A percentile compares a stretch with the other conserved stretches of the same genome.
Conservation (phyloP, 2,113 vertebrate genomes). For the Plestiodon gilberti region DNA sequence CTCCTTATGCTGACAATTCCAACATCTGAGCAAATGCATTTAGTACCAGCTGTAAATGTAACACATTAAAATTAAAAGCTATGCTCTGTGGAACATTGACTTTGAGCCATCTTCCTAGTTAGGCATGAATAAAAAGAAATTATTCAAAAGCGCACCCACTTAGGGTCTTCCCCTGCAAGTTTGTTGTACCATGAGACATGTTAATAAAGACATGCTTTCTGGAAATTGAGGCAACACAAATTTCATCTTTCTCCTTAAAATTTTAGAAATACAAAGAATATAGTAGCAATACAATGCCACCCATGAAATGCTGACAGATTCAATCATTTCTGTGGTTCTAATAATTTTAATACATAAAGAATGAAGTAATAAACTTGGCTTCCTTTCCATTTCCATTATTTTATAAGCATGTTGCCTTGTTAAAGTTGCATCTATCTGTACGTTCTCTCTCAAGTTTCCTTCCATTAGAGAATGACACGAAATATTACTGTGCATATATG, state of each 20-base stretch:
- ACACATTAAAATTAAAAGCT: conserved; percentile 46
- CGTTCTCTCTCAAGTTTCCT: conserved; percentile 26
- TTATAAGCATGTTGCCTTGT: neutral
- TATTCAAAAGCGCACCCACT: conserved; percentile 43
- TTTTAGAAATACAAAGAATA: conserved; percentile 34
- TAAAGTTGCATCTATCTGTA: conserved; percentile 34
- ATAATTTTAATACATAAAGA: conserved; percentile 36
- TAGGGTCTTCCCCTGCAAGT: conserved; percentile 26
- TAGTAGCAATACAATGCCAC: neutral
- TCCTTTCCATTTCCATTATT: conserved; percentile 27
- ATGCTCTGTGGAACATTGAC: conserved; percentile 18
- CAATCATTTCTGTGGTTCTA: conserved; percentile 23
- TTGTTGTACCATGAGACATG: conserved; percentile 33
- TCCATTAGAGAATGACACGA: conserved; percentile 20
- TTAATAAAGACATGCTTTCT: conserved; percentile 35
- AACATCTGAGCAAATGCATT: conserved; percentile 21
- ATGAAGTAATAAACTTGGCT: conserved; percentile 27
- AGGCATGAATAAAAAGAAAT: conserved; percentile 42
- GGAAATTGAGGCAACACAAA: conserved; percentile 40
- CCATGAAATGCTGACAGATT: conserved; percentile 2
- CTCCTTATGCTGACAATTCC: conserved; percentile 44
- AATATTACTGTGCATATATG: conserved; percentile 28
- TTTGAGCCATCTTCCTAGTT: conserved; percentile 34
- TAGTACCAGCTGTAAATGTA: conserved; percentile 37
- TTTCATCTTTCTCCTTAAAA: conserved; percentile 31